Base-by-base conservation (phyloP, 2,888 invertebrate species). In the Drosophila falleni region DNA sequence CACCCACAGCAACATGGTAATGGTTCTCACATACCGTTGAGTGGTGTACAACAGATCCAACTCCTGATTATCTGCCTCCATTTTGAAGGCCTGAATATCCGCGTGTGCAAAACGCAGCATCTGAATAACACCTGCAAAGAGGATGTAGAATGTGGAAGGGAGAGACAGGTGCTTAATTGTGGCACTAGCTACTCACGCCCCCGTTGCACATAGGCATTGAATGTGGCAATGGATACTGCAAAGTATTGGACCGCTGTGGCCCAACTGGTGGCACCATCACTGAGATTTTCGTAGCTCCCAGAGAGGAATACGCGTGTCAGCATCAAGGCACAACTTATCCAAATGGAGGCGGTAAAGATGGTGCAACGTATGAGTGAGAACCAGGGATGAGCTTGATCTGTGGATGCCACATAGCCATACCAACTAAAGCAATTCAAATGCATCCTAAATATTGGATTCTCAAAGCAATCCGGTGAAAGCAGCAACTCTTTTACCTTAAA, bases 201-300 rank as follows among this genome's bases (percentile, higher is more conserved):
- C 10, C 89, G 59, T 44, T 87, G 82, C 49, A 87, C 56, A 42
- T 76, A 82, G 8, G 89, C 89, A 63, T 86, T 91, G 1, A 80
- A 33, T 0, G 80, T 79, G 31, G 89, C 78, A 19, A 91, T 78
- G 0, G 91, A 86, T 0, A 84, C 81, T 1, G 91, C 71, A 4
- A 91, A 71, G 37, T 62, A 90, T 41, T 86, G 81, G 0, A 90
- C 74, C 0, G 89, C 81, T 9, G 90, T 87, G 9, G 90, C 90
- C 59, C 79, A 87, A 19, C 80, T 87, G 5, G 80, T 80, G 16
- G 90, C 84, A 1, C 78, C 80, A 29, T 80, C 77, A 1, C 53
- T 81, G 2, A 90, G 71, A 4, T 74, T 74, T 6, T 72, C 71
- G 51, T 79, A 86, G 33, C 84, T 50, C 11, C 65, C 62, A n/a